Conservation (phyloP, 2,888 invertebrate genomes). For the Punctoribates punctum region DNA sequence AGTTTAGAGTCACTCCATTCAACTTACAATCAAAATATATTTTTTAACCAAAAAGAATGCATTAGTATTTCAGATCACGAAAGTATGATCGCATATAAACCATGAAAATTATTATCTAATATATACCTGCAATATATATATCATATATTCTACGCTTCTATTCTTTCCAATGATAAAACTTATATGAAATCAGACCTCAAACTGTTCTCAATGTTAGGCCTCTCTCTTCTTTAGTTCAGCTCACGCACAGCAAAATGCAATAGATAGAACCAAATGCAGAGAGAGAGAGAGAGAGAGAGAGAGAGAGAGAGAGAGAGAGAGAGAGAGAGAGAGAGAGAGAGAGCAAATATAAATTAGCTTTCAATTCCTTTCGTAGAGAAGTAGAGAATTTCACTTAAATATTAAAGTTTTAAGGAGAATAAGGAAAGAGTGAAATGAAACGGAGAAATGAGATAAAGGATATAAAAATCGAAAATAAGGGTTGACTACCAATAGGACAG, state of each 20-base stretch:
- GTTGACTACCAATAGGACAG: background rate
- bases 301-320: background rate
- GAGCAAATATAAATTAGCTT: background rate
- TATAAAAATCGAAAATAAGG: background rate
- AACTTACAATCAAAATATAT: constrained; percentile 6
- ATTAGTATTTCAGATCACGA: constrained; percentile 25
- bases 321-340: background rate
- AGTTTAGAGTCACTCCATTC: background rate
- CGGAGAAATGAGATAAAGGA: background rate
- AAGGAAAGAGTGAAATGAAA: constrained; percentile 1
- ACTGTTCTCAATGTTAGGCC: background rate
- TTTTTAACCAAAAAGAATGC: background rate
- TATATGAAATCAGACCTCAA: too few relatives aligned
- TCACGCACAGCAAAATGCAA: background rate
- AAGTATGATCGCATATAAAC: background rate
- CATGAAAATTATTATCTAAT: constrained; percentile 19
- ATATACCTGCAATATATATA: background rate
- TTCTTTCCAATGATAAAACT: too few relatives aligned
- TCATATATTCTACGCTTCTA: too few relatives aligned
- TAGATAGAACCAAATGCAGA: background rate
- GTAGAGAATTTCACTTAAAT: background rate
- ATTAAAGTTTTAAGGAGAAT: background rate
- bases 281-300: too few relatives aligned
- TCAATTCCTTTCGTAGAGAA: constrained; percentile 9
- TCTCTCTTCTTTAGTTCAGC: background rate